Evolutionary conservation across 1,140 invertebrate genomes (phyloP), one percentile per base, ranked within the genome.

Genomic region (Rhizoglyphus robini): DNA sequence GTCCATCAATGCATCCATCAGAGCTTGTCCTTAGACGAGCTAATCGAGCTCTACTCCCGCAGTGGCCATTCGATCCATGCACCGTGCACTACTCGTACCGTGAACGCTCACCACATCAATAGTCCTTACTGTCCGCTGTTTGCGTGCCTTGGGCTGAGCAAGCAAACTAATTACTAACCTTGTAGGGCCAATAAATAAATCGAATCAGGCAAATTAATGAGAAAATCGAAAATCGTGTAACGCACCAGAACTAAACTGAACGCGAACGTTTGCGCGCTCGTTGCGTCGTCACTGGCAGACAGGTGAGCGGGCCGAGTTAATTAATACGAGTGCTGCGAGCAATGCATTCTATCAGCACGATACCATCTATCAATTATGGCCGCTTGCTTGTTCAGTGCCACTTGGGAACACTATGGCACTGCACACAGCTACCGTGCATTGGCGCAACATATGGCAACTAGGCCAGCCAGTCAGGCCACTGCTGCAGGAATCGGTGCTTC

Each of bases 151-250:
- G n/a, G n/a, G n/a, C n/a, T n/a, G 18, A 54, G 23, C 23, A 23
- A 11, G 51, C 51, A 54, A 54, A 54, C 51, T 54, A 54, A 54
- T 54, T 54, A 54, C 20, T 54, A 23, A 5, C 51, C 20, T 54
- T 54, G 51, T 32, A 20, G 20, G 51, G 31, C 51, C 51, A 54
- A 54, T 54, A 54, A 54, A 54, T 54, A 54, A 54, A 54, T 54
- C 23, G 51, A 54, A 54, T 54, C 51, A 54, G 51, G 8, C 51
- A 54, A 54, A 54, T 54, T 54, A 54, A 54, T 54, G 51, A 54
- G 51, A 54, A 54, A 54, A 54, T 54, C 51, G 51, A 54, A 54
- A 54, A 54, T 54, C 51, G 51, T 54, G 51, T 54, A 54, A 54
- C 51, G 51, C 51, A 54, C 51, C 51, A 54, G 51, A 54, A 54